Conservation (phyloP, 2,797 vertebrate species). For the Myiothlypis chrysogaster region DNA sequence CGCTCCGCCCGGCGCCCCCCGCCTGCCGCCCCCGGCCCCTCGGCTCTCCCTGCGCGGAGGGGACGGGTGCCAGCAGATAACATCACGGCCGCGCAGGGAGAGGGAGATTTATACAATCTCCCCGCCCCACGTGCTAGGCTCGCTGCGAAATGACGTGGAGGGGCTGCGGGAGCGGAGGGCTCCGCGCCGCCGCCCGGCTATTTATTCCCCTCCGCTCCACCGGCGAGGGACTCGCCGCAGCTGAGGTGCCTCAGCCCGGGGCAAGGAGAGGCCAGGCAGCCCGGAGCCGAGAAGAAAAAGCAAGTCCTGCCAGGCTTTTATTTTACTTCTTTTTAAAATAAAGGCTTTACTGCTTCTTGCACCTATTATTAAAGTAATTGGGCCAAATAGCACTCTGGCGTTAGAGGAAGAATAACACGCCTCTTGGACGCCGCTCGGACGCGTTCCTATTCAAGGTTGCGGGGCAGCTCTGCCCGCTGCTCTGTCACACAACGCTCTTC, state of each 20-base stretch:
- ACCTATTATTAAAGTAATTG: not conserved
- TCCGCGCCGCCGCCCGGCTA: slow-evolving; percentile 59
- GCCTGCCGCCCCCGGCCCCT: slow-evolving; percentile 54
- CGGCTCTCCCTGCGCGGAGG: slow-evolving; percentile 42
- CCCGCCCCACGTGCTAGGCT: slow-evolving; percentile 80
- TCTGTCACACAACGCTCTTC: accelerated
- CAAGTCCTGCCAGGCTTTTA: not conserved
- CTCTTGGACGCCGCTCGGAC: not conserved
- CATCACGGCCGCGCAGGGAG: slow-evolving; percentile 75
- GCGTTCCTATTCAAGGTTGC: not conserved
- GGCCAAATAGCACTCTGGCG: not conserved
- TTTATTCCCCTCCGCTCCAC: slow-evolving; percentile 1
- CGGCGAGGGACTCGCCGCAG: not conserved
- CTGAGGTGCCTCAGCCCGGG: not conserved
- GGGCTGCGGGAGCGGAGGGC: slow-evolving; percentile 66
- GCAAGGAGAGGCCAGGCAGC: not conserved
- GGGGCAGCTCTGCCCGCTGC: not conserved
- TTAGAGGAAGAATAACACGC: not conserved
- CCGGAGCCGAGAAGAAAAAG: not conserved
- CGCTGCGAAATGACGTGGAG: slow-evolving; percentile 77
- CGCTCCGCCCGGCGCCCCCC: slow-evolving; percentile 26
- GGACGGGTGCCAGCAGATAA: slow-evolving; percentile 80
- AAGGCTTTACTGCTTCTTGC: not conserved
- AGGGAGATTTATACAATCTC: slow-evolving; percentile 79
- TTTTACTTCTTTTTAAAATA: not conserved